Evolutionary conservation across 2,113 vertebrate genomes (phyloP), one percentile per base, ranked within the genome.

Genomic region (Phalacrocorax brasilianus): DNA sequence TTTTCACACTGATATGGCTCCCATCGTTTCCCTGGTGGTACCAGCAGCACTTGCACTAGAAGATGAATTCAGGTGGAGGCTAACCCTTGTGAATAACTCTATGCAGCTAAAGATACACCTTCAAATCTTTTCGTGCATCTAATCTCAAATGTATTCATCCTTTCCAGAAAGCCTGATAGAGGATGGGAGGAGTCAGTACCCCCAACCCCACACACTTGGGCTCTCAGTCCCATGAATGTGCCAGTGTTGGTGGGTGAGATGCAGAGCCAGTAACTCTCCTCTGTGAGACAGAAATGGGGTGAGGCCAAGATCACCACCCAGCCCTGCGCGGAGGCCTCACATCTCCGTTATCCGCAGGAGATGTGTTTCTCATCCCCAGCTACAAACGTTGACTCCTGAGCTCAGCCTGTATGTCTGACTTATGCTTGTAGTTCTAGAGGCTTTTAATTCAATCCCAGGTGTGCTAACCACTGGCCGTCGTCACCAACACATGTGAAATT

Each of bases 371-470:
- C 42, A 84, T 22, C 26, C 75, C 44, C 63, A 67, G 44, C 59
- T 61, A 23, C 59, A 26, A 27, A 86, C 32, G 32, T 22, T 61
- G 40, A n/a, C 33, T 89, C 52, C 61, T 0, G 6, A 78, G 62
- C 73, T 85, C 88, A 91, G 84, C 33, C 44, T 62, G 19, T 20
- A 1, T 0, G 1, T 47, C 11, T 96, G 95, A 93, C 58, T 96
- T 91, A 95, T 30, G 58, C 53, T 84, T 6, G 45, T 67, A 78
- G 78, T 50, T 70, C 72, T 49, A 56, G 77, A 82, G 45, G 87
- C 16, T 89, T 91, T 91, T 93, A 93, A 90, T 94, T 95, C 82
- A 88, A 45, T 91, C 73, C 75, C 84, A 92, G 89, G 86, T 95
- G 89, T 92, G 84, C 67, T 81, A 66, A 85, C 62, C 78, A 76